Evolutionary conservation across 2,888 invertebrate genomes (phyloP), one percentile per base, ranked within the genome.

Genomic region (Archips xylosteana): DNA sequence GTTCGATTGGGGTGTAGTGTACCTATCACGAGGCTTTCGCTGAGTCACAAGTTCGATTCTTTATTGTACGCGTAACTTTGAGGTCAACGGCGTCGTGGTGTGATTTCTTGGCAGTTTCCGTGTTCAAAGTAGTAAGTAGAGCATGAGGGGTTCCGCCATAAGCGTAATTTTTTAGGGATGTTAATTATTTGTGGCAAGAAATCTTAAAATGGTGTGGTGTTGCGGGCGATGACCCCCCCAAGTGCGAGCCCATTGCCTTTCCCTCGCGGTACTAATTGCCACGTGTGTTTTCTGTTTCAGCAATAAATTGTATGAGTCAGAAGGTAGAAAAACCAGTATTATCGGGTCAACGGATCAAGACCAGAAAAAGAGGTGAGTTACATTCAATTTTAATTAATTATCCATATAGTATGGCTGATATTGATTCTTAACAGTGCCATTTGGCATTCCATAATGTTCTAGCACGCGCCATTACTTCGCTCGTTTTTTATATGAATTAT

Each of bases 281-380:
- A 94, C 93, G 94, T 93, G 92, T 92, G 89, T 91, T 91, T 54
- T 77, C 90, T 83, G 83, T 96, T 96, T 81, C 95, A 97, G 97
- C 96, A 96, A 96, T 96, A 96, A 96, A 96, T 98, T 99, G 98
- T 98, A 99, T 99, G 99, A 99, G 98, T 99, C 99, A 99, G 96
- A 99, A 99, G 98, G 98, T 97, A 97, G 99, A 99, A 98, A 98
- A 99, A 98, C 99, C 99, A 97, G 97, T 98, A 97, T 96, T 99
- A 97, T 98, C 98, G 97, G 99, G 99, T 98, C 99, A 99, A 97
- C 98, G 99, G 96, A 99, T 99, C 97, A 99, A 99, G 98, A 99
- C 99, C 98, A 98, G 99, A 97, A 99, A 99, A 98, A 98, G 99
- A 98, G 98, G 98, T 98, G 95, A 95, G 95, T 81, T 67, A 39